These are phyloP conservation scores for Dinothrombium tinctorium DNA, from an alignment of 1,140 invertebrate genomes.

Conservation along the genomic window DNA sequence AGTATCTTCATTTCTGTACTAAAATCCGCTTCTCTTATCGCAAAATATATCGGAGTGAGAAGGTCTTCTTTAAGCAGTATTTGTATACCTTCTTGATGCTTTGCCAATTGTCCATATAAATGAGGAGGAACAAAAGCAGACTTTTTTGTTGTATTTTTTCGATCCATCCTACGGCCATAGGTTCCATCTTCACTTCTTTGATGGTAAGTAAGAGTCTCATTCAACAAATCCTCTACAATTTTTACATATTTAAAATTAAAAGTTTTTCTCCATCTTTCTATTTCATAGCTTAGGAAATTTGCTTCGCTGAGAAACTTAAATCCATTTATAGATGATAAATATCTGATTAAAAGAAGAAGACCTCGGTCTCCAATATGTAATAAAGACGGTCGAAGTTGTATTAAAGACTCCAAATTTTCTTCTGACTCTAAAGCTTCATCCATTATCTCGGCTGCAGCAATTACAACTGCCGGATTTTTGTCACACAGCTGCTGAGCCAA, in stretches of 20 bases:
- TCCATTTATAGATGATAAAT: slow-evolving; percentile 46
- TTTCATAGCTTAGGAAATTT: slow-evolving; percentile 41
- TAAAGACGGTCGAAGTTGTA: slow-evolving; percentile 39
- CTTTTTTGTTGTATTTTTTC: slow-evolving; percentile 1
- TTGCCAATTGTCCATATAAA: slow-evolving; percentile 60
- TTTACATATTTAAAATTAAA: slow-evolving; percentile 42
- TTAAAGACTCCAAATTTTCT: slow-evolving; percentile 49
- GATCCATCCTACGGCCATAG: slow-evolving; percentile 34
- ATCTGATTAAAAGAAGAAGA: slow-evolving; percentile 49
- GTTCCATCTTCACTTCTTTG: slow-evolving; percentile 51
- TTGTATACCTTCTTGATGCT: slow-evolving; percentile 45
- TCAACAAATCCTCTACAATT: slow-evolving; percentile 59
- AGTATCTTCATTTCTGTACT: slow-evolving; percentile 19
- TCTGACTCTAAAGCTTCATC: slow-evolving; percentile 64
- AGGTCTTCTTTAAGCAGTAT: slow-evolving; percentile 28
- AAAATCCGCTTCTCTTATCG: background rate
- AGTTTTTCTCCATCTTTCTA: slow-evolving; percentile 44
- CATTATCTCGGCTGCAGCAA: slow-evolving; percentile 52
- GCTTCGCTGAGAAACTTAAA: slow-evolving; percentile 39
- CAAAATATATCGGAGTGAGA: slow-evolving; percentile 6
- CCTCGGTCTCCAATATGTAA: slow-evolving; percentile 56
- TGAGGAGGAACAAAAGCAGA: slow-evolving; percentile 54
- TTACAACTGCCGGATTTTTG: slow-evolving; percentile 37
- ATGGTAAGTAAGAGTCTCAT: slow-evolving; percentile 60
- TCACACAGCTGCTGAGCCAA: slow-evolving; percentile 59